Conservation (phyloP, 2,113 vertebrate genomes). For the Tachycineta bicolor region DNA sequence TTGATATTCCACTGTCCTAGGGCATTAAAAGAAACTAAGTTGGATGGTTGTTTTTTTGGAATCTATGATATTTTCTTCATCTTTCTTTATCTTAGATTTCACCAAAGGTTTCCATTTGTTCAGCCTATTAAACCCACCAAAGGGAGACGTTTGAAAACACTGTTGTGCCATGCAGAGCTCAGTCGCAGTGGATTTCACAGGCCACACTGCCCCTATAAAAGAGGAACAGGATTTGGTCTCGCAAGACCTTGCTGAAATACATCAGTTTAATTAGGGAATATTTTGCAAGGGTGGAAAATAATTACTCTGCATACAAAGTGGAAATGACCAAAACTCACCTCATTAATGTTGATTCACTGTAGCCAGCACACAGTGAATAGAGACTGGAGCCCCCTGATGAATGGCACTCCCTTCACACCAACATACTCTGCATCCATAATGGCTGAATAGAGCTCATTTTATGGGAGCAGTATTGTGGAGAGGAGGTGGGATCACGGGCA, state of each 20-base stretch:
- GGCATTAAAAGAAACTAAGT: not conserved
- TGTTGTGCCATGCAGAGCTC: not conserved
- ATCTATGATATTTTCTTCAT: not conserved
- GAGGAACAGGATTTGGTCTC: not conserved
- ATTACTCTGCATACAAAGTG: conserved; percentile 5
- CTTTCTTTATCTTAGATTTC: not conserved
- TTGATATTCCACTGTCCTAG: not conserved
- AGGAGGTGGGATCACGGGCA: not conserved
- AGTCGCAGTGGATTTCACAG: not conserved
- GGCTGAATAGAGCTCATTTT: not conserved
- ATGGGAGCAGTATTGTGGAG: not conserved
- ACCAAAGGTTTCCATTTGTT: conserved; percentile 19
- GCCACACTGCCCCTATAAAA: not conserved
- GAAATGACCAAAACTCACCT: conserved; percentile 47
- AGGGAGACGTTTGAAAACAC: not conserved
- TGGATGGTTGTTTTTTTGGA: not conserved
- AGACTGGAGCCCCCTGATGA: not conserved
- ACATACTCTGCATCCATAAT: not conserved
- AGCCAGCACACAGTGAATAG: not conserved
- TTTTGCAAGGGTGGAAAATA: conserved; percentile 19
- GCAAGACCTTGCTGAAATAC: conserved; percentile 5
- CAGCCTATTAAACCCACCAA: conserved; percentile 2
- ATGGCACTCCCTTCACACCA: not conserved
- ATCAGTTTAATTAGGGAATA: conserved; percentile 47
- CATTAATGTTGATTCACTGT: conserved; percentile 41